phyloP scores from a whole-genome alignment of 1,140 invertebrate genomes.

The Andricus grossulariae region DNA sequence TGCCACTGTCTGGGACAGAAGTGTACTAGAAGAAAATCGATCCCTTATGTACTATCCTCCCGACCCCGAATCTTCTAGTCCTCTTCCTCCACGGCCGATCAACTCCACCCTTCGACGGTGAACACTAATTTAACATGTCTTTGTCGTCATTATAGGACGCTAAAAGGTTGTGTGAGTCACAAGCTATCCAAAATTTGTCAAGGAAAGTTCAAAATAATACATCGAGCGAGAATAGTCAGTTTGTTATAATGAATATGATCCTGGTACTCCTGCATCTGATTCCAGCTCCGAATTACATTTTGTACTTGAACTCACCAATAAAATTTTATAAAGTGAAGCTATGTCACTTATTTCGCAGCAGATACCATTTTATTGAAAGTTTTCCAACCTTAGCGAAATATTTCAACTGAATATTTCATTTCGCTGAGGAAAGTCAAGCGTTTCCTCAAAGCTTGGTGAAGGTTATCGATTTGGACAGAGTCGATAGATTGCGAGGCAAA shows the following conservation, averaged over 20 bases:
- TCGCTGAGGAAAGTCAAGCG: neutral
- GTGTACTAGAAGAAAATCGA: conserved; percentile 70
- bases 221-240: no score
- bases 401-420: neutral
- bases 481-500: conserved; percentile 35
- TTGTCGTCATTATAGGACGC: neutral
- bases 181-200: neutral
- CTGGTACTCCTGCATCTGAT: no score
- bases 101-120: neutral
- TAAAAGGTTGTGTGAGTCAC: neutral
- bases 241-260: no score
- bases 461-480: conserved; percentile 40
- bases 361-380: no score
- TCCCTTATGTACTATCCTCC: conserved; percentile 44
- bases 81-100: neutral
- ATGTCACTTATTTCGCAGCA: no score
- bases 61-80: conserved; percentile 3
- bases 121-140: conserved; percentile 3
- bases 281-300: no score
- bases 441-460: conserved; percentile 22
- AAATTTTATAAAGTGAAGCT: no score
- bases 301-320: no score
- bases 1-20: conserved; percentile 71
- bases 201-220: neutral
- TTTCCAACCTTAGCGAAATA: no score